Conservation (phyloP, 1,140 invertebrate genomes). For the Drosophila tristis region DNA sequence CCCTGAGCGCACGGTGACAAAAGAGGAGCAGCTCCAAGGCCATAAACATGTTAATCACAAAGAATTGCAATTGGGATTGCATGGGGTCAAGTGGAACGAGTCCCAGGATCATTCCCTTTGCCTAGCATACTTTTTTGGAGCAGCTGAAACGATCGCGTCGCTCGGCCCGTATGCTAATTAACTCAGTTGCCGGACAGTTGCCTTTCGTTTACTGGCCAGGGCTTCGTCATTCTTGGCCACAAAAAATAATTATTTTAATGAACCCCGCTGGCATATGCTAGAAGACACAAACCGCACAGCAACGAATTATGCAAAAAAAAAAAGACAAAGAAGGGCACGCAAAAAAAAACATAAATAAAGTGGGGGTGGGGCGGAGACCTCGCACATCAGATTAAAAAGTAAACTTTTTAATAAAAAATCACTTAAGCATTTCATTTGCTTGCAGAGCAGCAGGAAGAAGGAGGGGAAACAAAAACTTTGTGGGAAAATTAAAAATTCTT, state of each 20-base stretch:
- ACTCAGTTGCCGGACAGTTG: conserved; percentile 13
- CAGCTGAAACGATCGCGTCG: conserved; percentile 29
- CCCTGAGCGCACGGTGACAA: conserved; percentile 13
- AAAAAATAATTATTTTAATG: conserved; percentile 74
- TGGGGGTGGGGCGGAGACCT: neutral
- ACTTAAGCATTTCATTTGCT: conserved; percentile 75
- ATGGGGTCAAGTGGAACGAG: conserved; percentile 1
- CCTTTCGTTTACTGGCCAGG: neutral
- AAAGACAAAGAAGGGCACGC: conserved; percentile 12
- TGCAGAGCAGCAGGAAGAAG: conserved; percentile 32
- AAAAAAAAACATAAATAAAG: conserved; percentile 49
- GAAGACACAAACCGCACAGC: conserved; percentile 24
- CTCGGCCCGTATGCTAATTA: conserved; percentile 37
- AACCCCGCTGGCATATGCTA: conserved; percentile 51
- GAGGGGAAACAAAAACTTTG: conserved; percentile 63
- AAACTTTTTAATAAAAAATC: conserved; percentile 81
- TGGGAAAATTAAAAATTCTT: conserved; percentile 77
- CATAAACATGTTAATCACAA: conserved; percentile 78
- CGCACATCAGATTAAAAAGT: conserved; percentile 73
- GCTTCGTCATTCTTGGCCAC: conserved; percentile 30
- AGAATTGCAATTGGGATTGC: conserved; percentile 74
- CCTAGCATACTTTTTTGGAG: conserved; percentile 37
- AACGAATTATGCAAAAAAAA: conserved; percentile 47
- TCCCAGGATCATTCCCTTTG: conserved; percentile 38
- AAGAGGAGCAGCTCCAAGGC: conserved; percentile 3